Evolutionary conservation across 2,888 invertebrate species (phyloP), one percentile per base, ranked within the genome.

Genomic region (Rotaria macrura): DNA sequence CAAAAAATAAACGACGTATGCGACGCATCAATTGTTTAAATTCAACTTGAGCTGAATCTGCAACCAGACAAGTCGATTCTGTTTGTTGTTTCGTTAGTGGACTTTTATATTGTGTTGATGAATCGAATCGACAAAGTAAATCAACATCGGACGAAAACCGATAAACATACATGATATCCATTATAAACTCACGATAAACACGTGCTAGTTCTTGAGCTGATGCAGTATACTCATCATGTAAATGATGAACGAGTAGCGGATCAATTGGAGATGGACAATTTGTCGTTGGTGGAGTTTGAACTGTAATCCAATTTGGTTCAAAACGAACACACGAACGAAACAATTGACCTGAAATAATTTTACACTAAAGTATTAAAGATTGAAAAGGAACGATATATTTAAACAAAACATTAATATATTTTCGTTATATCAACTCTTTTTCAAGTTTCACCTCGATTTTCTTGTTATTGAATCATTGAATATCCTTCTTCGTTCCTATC

Each of bases 161-260:
- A 79, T 79, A 79, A 14, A 79, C 79, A 43, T 79, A 79, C 25
- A 79, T 25, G 6, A 79, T 79, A 79, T 79, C 79, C 79, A 79
- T 43, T 38, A 79, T 79, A 43, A 10, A 25, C 25, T 79, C 79
- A 79, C 79, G 79, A 79, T 79, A 79, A 5, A 40, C 25, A 43
- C 79, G 79, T 3, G n/a, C 40, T 25, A 79, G 6, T 43, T 79
- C 79, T 43, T 43, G 25, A 10, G 17, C 79, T 23, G 79, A 38
- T n/a, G 40, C 4, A 2, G 7, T 43, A 79, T 43, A 25, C n/a
- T 40, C 79, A 43, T 3, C 4, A 79, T 40, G n/a, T 10, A 12
- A n/a, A 79, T 79, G 43, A 43, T 79, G 79, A 43, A 79, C n/a
- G n/a, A 79, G 43, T 43, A 79, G 43, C 43, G 43, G 79, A 79